A percentile compares a stretch with the other conserved stretches of the same genome.
phyloP scores from a whole-genome alignment of 2,113 vertebrate species.

The Alces alces region DNA sequence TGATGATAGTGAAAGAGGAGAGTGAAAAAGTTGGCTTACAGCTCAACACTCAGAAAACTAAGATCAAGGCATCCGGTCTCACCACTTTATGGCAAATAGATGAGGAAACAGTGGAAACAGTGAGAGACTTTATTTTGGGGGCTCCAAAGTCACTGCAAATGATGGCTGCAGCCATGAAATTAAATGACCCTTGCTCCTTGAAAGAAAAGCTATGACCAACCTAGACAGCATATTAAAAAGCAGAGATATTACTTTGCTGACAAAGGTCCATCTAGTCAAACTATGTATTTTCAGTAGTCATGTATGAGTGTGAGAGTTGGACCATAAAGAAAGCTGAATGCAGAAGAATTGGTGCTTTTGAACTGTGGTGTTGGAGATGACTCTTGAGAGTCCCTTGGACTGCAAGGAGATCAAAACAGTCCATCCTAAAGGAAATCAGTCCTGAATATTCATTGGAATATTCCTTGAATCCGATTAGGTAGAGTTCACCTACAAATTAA shows the following conservation, averaged over 20 bases:
- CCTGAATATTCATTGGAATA: background rate
- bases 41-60: background rate
- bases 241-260: background rate
- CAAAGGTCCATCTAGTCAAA: background rate
- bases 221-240: background rate
- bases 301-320: background rate
- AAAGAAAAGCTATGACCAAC: background rate
- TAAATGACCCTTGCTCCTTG: background rate
- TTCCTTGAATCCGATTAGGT: background rate
- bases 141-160: background rate
- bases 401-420: background rate
- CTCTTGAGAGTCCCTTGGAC: background rate
- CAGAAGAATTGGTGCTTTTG: background rate
- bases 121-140: background rate
- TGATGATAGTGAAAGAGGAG: background rate
- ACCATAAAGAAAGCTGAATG: background rate
- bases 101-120: background rate
- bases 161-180: background rate
- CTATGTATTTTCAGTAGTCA: background rate
- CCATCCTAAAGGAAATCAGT: background rate
- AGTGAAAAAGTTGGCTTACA: background rate
- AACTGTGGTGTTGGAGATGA: background rate
- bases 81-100: background rate
- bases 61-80: background rate
- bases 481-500: background rate